Evolutionary conservation across 2,888 invertebrate species (phyloP), one percentile per base, ranked within the genome.

Genomic region (Bunonema sp.): DNA sequence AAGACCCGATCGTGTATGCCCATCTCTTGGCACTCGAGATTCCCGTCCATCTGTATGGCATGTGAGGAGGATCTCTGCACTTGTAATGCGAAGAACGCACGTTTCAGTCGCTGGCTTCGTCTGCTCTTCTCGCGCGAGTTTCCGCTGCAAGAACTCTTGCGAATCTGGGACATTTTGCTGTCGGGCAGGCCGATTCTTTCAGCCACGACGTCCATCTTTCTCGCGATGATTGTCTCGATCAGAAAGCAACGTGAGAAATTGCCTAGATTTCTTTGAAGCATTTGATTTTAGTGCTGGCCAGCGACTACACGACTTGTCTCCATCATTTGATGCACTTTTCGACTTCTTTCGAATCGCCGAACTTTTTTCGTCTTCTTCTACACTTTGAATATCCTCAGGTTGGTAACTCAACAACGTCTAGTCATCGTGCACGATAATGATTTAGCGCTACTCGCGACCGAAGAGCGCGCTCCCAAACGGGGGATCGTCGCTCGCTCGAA

Each of bases 91-190:
- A 45, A 16, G 21, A 21, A 37, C 46, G 18, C 16, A 16, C 46
- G 30, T 64, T 70, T 31, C 62, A 84, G 83, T 46, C 82, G 84
- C 1, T 84, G 84, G 84, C 72, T 84, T 23, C 77, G 84, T 4
- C 71, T 85, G 41, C 71, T 84, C 15, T 85, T 84, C 71, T 84
- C 84, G 0, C 76, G 84, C 2, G 84, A 84, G 71, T 84, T 84
- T 70, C 77, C 81, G 2, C 76, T 84, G 44, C 75, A 79, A 37
- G 83, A 84, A 60, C 70, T 84, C 35, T 75, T 84, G 1, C 77
- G 79, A 37, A 69, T 84, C 4, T 84, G 84, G 84, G 83, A 85
- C 56, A 82, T 82, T 40, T 77, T 84, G 48, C 82, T 84, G 72
- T 78, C 81, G 0, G 80, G 80, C 59, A 79, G 70, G 26, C 67